Evolutionary conservation across 1,140 invertebrate genomes (phyloP).

Genomic region (Pogonomyrmex barbatus): DNA sequence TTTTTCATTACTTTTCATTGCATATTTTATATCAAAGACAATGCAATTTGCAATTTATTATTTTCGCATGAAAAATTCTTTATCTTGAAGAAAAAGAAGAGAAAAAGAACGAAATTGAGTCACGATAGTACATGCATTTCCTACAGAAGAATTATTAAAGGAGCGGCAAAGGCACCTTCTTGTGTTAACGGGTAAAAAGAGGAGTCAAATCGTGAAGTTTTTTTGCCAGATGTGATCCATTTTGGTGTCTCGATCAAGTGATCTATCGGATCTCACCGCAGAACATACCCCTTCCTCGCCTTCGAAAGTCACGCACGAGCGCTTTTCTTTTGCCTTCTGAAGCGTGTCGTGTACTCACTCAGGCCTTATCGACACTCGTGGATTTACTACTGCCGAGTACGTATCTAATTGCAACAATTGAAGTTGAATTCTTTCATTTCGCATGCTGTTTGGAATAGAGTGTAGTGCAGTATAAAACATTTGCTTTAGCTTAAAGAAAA

Average conservation of each 20-base stretch:
- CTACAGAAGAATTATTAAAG: constrained; percentile 35
- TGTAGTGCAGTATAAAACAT: neutral
- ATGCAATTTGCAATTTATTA: constrained; percentile 32
- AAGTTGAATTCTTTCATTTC: neutral
- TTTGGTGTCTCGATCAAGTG: constrained; percentile 47
- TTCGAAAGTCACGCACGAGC: constrained; percentile 51
- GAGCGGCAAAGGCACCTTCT: constrained; percentile 3
- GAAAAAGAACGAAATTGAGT: constrained; percentile 11
- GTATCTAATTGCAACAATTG: constrained; percentile 48
- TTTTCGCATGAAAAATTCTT: constrained; percentile 9
- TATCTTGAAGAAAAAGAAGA: constrained; percentile 17
- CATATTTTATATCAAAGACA: constrained; percentile 40
- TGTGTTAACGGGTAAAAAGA: neutral
- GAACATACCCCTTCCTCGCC: constrained; percentile 1
- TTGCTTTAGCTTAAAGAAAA: neutral
- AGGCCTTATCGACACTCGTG: constrained; percentile 54
- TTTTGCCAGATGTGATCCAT: constrained; percentile 42
- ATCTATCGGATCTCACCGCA: constrained; percentile 36
- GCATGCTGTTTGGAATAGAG: neutral
- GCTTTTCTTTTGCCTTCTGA: constrained; percentile 1
- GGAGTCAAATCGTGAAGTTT: constrained; percentile 36
- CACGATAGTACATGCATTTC: constrained; percentile 34
- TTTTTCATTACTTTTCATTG: constrained; percentile 16
- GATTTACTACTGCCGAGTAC: constrained; percentile 59
- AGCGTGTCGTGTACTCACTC: constrained; percentile 37